Percentiles rank a stretch among this genome's conserved stretches.
Conservation (phyloP, 2,797 vertebrate species). For the Channallabes apus region DNA sequence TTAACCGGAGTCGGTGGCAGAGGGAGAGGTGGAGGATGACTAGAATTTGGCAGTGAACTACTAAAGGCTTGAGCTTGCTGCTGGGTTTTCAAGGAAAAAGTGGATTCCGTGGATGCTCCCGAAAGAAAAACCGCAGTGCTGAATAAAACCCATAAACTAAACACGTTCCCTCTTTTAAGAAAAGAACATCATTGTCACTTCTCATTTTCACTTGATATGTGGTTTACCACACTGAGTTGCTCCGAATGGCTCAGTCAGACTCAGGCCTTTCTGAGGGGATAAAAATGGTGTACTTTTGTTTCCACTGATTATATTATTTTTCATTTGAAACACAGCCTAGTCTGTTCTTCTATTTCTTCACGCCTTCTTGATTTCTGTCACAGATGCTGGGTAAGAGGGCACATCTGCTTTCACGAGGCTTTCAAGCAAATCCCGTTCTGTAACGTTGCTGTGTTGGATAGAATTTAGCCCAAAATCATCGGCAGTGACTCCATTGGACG, state of each 20-base stretch:
- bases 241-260: conserved; percentile 67
- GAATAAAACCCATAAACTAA: conserved; percentile 60
- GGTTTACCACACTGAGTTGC: conserved; percentile 71
- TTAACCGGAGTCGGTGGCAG: conserved; percentile 73
- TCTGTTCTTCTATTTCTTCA: conserved; percentile 64
- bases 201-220: conserved; percentile 74
- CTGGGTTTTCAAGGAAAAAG: conserved; percentile 60
- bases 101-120: conserved; percentile 65
- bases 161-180: conserved; percentile 63
- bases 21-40: conserved; percentile 59
- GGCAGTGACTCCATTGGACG: conserved; percentile 77
- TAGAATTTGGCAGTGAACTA: conserved; percentile 43
- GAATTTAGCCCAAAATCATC: conserved; percentile 74
- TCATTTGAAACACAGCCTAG: conserved; percentile 62
- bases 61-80: conserved; percentile 41
- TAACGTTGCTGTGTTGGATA: conserved; percentile 46
- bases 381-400: conserved; percentile 65
- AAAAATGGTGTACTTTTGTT: conserved; percentile 68
- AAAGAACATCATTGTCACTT: conserved; percentile 71
- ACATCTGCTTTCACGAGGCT: conserved; percentile 63
- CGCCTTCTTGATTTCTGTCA: conserved; percentile 70
- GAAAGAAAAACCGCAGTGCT: conserved; percentile 54
- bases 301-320: conserved; percentile 60
- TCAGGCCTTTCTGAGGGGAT: conserved; percentile 58
- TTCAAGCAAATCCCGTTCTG: conserved; percentile 45